phyloP scores from a whole-genome alignment of 1,140 invertebrate species.

The Bombus sylvicola region DNA sequence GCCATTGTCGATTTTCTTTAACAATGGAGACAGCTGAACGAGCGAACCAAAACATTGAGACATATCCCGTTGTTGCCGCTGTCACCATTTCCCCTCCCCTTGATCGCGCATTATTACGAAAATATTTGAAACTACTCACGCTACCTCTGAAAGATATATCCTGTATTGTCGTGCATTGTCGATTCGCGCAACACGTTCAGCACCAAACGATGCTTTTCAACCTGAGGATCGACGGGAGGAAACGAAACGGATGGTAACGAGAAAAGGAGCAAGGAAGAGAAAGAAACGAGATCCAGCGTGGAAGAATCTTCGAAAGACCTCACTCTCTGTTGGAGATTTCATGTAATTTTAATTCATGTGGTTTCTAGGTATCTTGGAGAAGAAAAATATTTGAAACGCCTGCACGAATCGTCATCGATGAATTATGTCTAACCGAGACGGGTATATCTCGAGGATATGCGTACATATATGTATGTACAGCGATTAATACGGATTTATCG shows the following conservation, averaged over 20 bases:
- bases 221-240: constrained; percentile 33
- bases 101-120: constrained; percentile 76
- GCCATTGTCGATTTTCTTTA: constrained; percentile 72
- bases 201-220: constrained; percentile 36
- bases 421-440: constrained; percentile 6
- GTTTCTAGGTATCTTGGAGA: constrained; percentile 28
- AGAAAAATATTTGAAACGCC: constrained; percentile 66
- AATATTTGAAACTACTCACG: constrained; percentile 78
- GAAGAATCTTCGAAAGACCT: background rate
- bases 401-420: constrained; percentile 39
- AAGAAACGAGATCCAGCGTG: background rate
- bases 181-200: constrained; percentile 42
- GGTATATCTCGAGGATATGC: background rate
- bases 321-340: constrained; percentile 40
- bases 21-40: constrained; percentile 82
- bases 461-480: background rate
- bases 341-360: constrained; percentile 52
- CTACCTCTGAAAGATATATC: constrained; percentile 45
- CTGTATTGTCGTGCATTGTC: constrained; percentile 55
- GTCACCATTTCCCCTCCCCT: constrained; percentile 74
- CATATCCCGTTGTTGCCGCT: constrained; percentile 77
- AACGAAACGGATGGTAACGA: background rate
- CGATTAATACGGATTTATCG: constrained; percentile 15
- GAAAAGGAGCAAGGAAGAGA: background rate
- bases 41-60: constrained; percentile 82